These are phyloP conservation scores for Microcaecilia unicolor DNA, from an alignment of 2,797 vertebrate genomes.

Conservation along the genomic window DNA sequence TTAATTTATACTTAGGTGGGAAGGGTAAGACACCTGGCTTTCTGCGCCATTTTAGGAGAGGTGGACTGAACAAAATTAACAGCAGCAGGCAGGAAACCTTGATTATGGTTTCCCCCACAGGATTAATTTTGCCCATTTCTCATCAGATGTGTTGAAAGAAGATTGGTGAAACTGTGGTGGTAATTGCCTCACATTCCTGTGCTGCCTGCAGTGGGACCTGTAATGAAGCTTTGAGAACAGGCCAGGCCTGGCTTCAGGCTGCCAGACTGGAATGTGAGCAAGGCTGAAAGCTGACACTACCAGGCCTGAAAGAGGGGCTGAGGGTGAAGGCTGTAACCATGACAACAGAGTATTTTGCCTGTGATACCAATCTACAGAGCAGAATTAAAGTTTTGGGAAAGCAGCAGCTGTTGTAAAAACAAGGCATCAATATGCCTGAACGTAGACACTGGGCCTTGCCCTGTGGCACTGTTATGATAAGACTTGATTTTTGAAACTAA, in stretches of 20 bases:
- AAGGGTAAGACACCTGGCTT: constrained; percentile 50
- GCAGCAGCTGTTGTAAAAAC: constrained; percentile 84
- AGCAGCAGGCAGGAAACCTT: constrained; percentile 37
- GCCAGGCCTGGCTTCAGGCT: constrained; percentile 37
- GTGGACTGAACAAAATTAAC: constrained; percentile 28
- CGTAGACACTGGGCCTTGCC: constrained; percentile 37
- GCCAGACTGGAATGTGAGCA: constrained; percentile 43
- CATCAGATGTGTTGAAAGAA: constrained; percentile 67
- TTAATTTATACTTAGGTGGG: constrained; percentile 37
- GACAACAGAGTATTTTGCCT: constrained; percentile 52
- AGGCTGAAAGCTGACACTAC: constrained; percentile 68
- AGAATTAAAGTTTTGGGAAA: constrained; percentile 82
- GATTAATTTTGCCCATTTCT: constrained; percentile 52
- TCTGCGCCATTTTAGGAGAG: constrained; percentile 18
- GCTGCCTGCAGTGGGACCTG: constrained; percentile 56
- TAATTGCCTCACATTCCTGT: constrained; percentile 66
- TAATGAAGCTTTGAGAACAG: constrained; percentile 59
- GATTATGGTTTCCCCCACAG: constrained; percentile 49
- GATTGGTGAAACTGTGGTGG: constrained; percentile 25
- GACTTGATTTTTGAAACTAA: constrained; percentile 21
- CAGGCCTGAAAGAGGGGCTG: constrained; percentile 36
- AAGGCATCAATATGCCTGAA: constrained; percentile 55
- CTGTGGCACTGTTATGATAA: constrained; percentile 10
- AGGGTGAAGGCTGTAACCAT: constrained; percentile 54
- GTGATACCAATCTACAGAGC: constrained; percentile 53